Conservation (phyloP, 2,113 vertebrate genomes). For the Trichomycterus rosablanca region DNA sequence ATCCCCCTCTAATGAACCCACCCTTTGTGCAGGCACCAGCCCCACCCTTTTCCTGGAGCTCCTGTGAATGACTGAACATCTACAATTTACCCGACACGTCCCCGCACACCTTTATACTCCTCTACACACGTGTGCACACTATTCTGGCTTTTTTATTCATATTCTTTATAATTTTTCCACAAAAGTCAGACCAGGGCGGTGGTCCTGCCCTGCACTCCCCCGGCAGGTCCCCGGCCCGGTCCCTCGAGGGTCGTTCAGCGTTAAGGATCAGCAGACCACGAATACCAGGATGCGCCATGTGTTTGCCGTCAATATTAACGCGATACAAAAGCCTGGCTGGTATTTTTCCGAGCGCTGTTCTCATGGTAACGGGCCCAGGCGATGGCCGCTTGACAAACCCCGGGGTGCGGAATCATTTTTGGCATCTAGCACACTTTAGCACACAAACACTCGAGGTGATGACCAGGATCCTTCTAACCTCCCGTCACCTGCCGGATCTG, state of each 20-base stretch:
- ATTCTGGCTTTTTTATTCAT: no score
- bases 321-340: conserved; percentile 1
- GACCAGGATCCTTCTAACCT: conserved; percentile 9
- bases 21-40: conserved; percentile 51
- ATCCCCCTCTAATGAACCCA: conserved; percentile 52
- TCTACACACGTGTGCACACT: no score
- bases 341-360: conserved; percentile 58
- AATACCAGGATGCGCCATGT: no score
- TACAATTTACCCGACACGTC: conserved; percentile 39
- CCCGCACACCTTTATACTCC: not conserved
- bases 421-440: conserved; percentile 27
- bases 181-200: conserved; percentile 18
- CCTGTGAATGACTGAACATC: conserved; percentile 57
- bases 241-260: not conserved
- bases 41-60: conserved; percentile 61
- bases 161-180: not conserved
- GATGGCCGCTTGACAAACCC: conserved; percentile 47
- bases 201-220: no score
- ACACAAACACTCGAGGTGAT: conserved; percentile 17
- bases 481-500: not conserved
- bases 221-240: conserved; percentile 8
- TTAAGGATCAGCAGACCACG: not conserved
- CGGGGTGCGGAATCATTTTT: conserved; percentile 34
- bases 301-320: no score
- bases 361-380: conserved; percentile 69